Percentiles rank a stretch among this genome's conserved stretches.
These are phyloP conservation scores for roundworm (Caenorhabditis elegans) DNA, from an alignment of 1,140 invertebrate species.

Conservation along the genomic window WBcel235 BX284606.5:9485501-9486000, in stretches of 20 bases:
- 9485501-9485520: constrained; percentile 33
- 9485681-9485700: too few species aligned
- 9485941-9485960: background rate
- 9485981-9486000: too few species aligned
- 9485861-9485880: too few species aligned
- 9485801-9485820: background rate
- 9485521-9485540: background rate
- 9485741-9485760: too few species aligned
- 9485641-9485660: background rate
- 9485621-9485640: background rate
- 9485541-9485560: background rate
- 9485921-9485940: background rate
- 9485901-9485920: background rate
- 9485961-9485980: background rate
- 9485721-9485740: background rate
- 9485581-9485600: background rate
- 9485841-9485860: too few species aligned
- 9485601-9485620: background rate
- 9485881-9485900: too few species aligned
- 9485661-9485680: too few species aligned
- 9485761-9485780: background rate
- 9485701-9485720: too few species aligned
- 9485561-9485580: constrained; percentile 26
- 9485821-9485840: too few species aligned
- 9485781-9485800: background rate